phyloP scores from a whole-genome alignment of 2,888 invertebrate genomes.

The Chymomyza amoena region DNA sequence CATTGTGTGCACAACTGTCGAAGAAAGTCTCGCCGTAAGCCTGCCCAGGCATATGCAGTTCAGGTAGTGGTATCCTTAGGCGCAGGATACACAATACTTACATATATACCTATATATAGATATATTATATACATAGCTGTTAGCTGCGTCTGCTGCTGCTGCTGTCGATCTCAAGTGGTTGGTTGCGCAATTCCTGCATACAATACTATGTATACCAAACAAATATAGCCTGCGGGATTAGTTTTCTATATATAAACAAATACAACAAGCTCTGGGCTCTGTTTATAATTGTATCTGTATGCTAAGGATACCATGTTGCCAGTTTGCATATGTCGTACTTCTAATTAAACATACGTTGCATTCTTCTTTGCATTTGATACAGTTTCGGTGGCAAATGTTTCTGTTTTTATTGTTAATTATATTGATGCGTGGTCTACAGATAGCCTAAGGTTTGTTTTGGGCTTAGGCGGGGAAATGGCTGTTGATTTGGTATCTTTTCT shows the following conservation, averaged over 20 bases:
- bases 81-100: not conserved
- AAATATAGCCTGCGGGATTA: slow-evolving; percentile 47
- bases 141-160: slow-evolving; percentile 25
- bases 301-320: not conserved
- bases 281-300: slow-evolving; percentile 3
- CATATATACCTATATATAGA: not conserved
- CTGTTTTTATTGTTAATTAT: slow-evolving; percentile 30
- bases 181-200: slow-evolving; percentile 55
- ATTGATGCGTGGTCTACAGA: slow-evolving; percentile 34
- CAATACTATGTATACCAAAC: slow-evolving; percentile 19
- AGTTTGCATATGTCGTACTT: slow-evolving; percentile 64
- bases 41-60: slow-evolving; percentile 21
- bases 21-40: not conserved
- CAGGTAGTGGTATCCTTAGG: not conserved
- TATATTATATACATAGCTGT: slow-evolving; percentile 5
- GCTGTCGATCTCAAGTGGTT: slow-evolving; percentile 53
- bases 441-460: slow-evolving; percentile 9
- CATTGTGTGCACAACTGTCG: not conserved
- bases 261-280: slow-evolving; percentile 29
- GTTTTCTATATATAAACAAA: slow-evolving; percentile 53
- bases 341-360: slow-evolving; percentile 56
- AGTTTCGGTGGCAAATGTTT: slow-evolving; percentile 37
- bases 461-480: slow-evolving; percentile 5
- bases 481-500: not conserved
- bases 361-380: slow-evolving; percentile 46